Base-by-base conservation (phyloP, 2,888 invertebrate species). In the Nymphalis c-album region DNA sequence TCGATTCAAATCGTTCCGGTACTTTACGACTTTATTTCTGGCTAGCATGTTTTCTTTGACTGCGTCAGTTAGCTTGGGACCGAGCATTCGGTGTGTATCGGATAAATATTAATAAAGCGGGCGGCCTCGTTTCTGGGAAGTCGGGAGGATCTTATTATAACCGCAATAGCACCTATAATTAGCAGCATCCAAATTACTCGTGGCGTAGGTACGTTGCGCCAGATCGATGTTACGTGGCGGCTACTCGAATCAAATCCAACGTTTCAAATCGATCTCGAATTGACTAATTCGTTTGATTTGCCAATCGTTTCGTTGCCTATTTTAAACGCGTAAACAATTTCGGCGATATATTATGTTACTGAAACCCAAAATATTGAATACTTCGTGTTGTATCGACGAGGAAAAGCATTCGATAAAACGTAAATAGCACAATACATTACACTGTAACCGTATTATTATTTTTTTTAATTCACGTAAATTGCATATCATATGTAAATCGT, bases 131-230 rank as follows among this genome's bases (percentile, higher is more conserved):
- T 92, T 91, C 92, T 90, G 87, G 88, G 91, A 91, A 92, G 90
- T 89, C 86, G 86, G 86, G 90, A 88, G 86, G 87, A 91, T 92
- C 92, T 92, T 92, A 92, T 91, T 91, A 90, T 92, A 92, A 92
- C 91, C 91, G 92, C 91, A 91, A 92, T 90, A 91, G 87, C 89
- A 87, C 89, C 91, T 91, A 92, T 92, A 92, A 91, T 91, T 91
- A 92, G 91, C 87, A 86, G 80, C 88, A 87, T 87, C 86, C 85
- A 87, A 90, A 90, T 91, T 90, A 89, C 88, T 84, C 87, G 86
- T 80, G 87, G 83, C 86, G 84, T 85, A 74, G 74, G 75, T 77
- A 85, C 84, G 83, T 83, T 85, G 88, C 83, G 88, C 85, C 83
- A 84, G 87, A 86, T 85, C 80, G 84, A 84, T 85, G 83, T 86